Percentiles rank a stretch among this genome's conserved stretches.
Conservation (phyloP, 2,113 vertebrate species). For the Anhinga rufa region DNA sequence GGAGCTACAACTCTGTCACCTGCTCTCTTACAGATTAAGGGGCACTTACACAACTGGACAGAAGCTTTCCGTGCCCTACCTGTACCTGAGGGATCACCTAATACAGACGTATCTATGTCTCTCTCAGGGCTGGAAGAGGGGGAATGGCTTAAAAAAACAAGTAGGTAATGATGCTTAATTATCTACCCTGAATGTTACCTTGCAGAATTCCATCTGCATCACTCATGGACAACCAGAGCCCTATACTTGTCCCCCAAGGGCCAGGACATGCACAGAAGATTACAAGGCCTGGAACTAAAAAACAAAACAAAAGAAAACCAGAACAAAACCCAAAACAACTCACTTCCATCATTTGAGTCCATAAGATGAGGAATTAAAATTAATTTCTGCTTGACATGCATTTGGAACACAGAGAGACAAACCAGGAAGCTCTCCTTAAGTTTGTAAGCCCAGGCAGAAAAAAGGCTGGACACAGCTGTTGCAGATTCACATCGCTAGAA, state of each 20-base stretch:
- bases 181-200: background rate
- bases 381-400: background rate
- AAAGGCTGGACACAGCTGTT: background rate
- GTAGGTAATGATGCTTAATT: background rate
- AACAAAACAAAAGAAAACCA: too few relatives aligned
- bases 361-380: background rate
- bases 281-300: background rate
- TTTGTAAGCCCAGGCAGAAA: background rate
- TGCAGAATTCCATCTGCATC: background rate
- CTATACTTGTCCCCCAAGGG: background rate
- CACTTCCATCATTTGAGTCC: background rate
- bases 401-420: background rate
- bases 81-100: background rate
- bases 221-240: background rate
- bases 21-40: background rate
- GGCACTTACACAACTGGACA: background rate
- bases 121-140: background rate
- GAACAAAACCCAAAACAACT: background rate
- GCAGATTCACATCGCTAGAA: background rate
- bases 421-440: background rate
- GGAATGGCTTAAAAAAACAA: background rate
- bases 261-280: background rate
- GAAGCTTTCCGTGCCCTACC: background rate
- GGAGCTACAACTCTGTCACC: background rate
- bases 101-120: background rate